Evolutionary conservation across 30 jellyfish, hydroid and myxozoan genomes (phyloP).

Genomic region (Aurelia aurita): DNA sequence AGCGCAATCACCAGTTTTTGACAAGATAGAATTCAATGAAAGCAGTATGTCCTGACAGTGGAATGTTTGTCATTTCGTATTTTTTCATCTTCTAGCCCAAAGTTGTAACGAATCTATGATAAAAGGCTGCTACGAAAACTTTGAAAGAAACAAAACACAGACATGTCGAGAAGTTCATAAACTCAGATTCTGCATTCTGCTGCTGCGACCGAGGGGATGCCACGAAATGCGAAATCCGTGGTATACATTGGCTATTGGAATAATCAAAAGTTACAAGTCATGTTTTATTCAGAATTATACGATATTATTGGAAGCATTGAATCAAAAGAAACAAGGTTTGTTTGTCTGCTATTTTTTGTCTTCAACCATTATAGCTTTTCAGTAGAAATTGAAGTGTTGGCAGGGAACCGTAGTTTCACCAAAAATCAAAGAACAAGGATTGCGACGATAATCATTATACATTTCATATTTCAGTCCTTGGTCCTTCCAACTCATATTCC

Average conservation of each 20-base stretch:
- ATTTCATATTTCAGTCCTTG: too few species aligned
- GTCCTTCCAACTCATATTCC: too few species aligned
- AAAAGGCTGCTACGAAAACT: constrained; percentile 46
- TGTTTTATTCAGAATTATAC: constrained; percentile 67
- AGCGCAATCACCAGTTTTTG: too few species aligned
- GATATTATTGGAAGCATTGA: constrained; percentile 38
- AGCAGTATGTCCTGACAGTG: too few species aligned
- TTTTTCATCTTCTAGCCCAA: not conserved
- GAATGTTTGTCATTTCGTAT: too few species aligned
- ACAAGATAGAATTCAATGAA: too few species aligned
- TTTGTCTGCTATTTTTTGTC: too few species aligned
- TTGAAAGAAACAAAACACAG: constrained; percentile 34
- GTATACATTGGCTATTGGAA: constrained; percentile 58
- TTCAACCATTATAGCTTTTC: too few species aligned
- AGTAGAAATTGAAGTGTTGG: too few species aligned
- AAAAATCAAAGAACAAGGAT: too few species aligned
- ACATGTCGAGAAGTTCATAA: constrained; percentile 56
- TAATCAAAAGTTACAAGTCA: constrained; percentile 33
- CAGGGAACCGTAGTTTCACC: too few species aligned
- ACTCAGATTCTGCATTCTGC: constrained; percentile 52
- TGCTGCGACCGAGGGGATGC: constrained; percentile 59
- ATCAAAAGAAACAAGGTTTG: constrained; percentile 31
- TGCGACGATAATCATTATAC: too few species aligned
- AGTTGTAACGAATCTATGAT: constrained; percentile 62
- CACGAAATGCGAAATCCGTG: constrained; percentile 80